Conservation (phyloP, 1,140 invertebrate genomes). For the Chrysopa pallens region DNA sequence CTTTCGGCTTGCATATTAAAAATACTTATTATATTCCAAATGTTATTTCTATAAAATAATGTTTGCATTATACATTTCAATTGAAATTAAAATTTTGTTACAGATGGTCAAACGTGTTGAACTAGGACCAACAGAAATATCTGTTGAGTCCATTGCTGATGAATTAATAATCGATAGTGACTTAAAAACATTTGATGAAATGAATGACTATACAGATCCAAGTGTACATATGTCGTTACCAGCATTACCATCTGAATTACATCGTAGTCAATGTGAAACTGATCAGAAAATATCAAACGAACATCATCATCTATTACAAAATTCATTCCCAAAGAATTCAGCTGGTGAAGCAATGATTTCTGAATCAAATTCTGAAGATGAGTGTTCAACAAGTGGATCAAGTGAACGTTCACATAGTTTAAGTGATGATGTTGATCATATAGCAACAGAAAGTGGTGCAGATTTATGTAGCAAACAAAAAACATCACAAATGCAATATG, state of each 20-base stretch:
- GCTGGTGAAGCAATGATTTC: constrained; percentile 39
- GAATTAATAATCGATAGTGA: background rate
- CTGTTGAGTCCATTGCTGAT: background rate
- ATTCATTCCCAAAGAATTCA: constrained; percentile 29
- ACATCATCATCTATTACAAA: constrained; percentile 9
- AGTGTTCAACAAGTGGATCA: constrained; percentile 24
- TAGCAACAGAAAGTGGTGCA: background rate
- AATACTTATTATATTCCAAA: too few species aligned
- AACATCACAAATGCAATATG: constrained; percentile 2
- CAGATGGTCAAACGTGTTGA: background rate
- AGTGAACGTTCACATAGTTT: constrained; percentile 7
- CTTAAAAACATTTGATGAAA: constrained; percentile 8
- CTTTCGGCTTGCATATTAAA: too few species aligned
- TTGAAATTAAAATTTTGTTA: too few species aligned
- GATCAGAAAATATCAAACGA: background rate
- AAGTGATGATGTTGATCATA: background rate
- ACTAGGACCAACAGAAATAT: background rate
- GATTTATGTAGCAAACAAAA: background rate
- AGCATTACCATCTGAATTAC: constrained; percentile 19
- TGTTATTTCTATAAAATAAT: too few species aligned
- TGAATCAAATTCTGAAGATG: constrained; percentile 33
- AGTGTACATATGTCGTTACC: constrained; percentile 14
- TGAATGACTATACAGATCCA: constrained; percentile 15
- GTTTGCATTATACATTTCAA: too few species aligned
- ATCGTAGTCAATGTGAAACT: constrained; percentile 8